Evolutionary conservation across 2,797 vertebrate genomes (phyloP), one percentile per base, ranked within the genome.

Genomic region (Bovichtus diacanthus): DNA sequence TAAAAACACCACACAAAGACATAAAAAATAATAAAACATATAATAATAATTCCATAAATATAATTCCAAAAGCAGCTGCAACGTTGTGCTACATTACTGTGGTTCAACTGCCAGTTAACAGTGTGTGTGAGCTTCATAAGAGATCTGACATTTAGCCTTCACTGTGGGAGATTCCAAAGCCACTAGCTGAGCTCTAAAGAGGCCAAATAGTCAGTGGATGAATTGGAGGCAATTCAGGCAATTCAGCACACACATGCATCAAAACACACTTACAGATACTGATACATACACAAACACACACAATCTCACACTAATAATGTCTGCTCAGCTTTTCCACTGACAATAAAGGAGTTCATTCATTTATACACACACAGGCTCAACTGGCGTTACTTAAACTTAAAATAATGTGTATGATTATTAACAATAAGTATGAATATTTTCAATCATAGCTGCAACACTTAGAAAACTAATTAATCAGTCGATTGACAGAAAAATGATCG

Each of bases 201-300:
- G 62, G 59, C 51, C 74, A 78, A 51, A 79, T 29, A 75, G 77
- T 84, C 65, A 49, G 19, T 13, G 71, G 76, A 80, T 83, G 76
- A 84, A 84, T 68, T 82, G n/a, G 21, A 86, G 54, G 83, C 60
- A 79, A 80, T 60, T 76, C n/a, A n/a, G n/a, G n/a, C 68, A 80
- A 85, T 81, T 87, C 59, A 68, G 53, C 70, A 54, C 77, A 67
- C 66, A 67, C 56, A 68, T 29, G 15, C 70, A 75, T 66, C 54
- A 70, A 71, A 59, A 74, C 67, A 72, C 62, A 66, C 60, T 49
- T 23, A 34, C 27, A 38, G 9, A 49, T 10, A 34, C 27, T 38
- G 9, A 49, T 10, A 46, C 61, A 80, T 41, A 50, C 49, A 36
- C n/a, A n/a, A n/a, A n/a, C n/a, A n/a, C 69, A 83, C 78, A 43